Percentiles rank a stretch among this genome's conserved stretches.
These are phyloP conservation scores for Eupeodes latifasciatus DNA, from an alignment of 2,888 invertebrate genomes.

Conservation along the genomic window DNA sequence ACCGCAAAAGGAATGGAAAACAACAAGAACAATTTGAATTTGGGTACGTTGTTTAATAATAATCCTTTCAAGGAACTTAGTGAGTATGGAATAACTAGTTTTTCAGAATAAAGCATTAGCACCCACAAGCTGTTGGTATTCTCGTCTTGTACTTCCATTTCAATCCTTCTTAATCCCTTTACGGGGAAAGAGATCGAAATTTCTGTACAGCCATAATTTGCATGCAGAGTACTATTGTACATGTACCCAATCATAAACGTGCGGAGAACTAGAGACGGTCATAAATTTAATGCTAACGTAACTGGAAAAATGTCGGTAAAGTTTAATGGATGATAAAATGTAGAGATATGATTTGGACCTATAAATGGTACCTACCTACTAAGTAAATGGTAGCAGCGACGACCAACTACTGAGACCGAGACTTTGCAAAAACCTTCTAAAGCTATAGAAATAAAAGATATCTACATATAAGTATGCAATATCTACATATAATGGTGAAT, in stretches of 20 bases:
- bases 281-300: conserved; percentile 74
- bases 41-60: neutral
- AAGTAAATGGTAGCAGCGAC: conserved; percentile 13
- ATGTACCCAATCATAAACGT: conserved; percentile 70
- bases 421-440: conserved; percentile 12
- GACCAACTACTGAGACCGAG: too few species aligned
- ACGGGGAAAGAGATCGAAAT: neutral
- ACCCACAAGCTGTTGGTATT: neutral
- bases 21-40: neutral
- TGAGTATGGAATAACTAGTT: neutral
- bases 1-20: neutral
- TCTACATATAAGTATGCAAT: conserved; percentile 21
- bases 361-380: conserved; percentile 27
- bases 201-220: conserved; percentile 21
- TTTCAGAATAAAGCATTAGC: neutral
- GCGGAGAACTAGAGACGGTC: conserved; percentile 55
- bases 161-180: conserved; percentile 11
- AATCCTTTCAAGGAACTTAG: neutral
- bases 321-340: conserved; percentile 75
- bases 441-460: conserved; percentile 48
- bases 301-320: conserved; percentile 75
- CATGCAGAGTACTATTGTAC: conserved; percentile 56
- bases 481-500: conserved; percentile 23
- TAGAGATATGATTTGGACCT: conserved; percentile 65
- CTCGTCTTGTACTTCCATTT: neutral